Percentiles rank a stretch among this genome's conserved stretches.
These are phyloP conservation scores for Lycocerus yunnanus DNA, from an alignment of 2,888 invertebrate species.

Conservation along the genomic window DNA sequence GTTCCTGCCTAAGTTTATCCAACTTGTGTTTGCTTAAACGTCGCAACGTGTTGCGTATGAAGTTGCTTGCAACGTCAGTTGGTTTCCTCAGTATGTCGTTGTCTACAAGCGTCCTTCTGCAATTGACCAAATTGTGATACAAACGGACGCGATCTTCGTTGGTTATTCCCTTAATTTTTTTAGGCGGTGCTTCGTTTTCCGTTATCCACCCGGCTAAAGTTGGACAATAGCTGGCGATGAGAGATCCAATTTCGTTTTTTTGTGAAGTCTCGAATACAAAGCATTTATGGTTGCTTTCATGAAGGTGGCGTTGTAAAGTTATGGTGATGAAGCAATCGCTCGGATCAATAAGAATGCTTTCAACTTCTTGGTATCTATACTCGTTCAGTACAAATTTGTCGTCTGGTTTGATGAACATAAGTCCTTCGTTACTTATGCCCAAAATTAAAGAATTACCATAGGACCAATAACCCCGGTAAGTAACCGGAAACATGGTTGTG, in stretches of 20 bases:
- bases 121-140: constrained; percentile 85
- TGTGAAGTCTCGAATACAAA: constrained; percentile 91
- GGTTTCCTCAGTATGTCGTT: constrained; percentile 82
- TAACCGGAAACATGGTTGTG: constrained; percentile 68
- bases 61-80: constrained; percentile 81
- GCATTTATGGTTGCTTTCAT: constrained; percentile 76
- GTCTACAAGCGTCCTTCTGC: constrained; percentile 82
- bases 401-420: constrained; percentile 87
- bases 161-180: constrained; percentile 70
- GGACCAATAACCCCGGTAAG: constrained; percentile 93
- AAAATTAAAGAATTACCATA: constrained; percentile 77
- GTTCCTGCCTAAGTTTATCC: constrained; percentile 74
- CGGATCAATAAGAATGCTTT: constrained; percentile 88
- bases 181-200: constrained; percentile 70
- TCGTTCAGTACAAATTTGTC: constrained; percentile 92
- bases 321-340: constrained; percentile 92
- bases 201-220: constrained; percentile 80
- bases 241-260: constrained; percentile 89
- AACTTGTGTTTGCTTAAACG: constrained; percentile 82
- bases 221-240: constrained; percentile 91
- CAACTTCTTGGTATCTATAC: constrained; percentile 88
- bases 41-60: constrained; percentile 85
- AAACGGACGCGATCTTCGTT: constrained; percentile 86
- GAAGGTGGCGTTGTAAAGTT: constrained; percentile 74
- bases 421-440: constrained; percentile 89